A percentile compares a stretch with the other conserved stretches of the same genome.
Conservation (phyloP, 2,113 vertebrate genomes). For the Rhinichthys klamathensis region DNA sequence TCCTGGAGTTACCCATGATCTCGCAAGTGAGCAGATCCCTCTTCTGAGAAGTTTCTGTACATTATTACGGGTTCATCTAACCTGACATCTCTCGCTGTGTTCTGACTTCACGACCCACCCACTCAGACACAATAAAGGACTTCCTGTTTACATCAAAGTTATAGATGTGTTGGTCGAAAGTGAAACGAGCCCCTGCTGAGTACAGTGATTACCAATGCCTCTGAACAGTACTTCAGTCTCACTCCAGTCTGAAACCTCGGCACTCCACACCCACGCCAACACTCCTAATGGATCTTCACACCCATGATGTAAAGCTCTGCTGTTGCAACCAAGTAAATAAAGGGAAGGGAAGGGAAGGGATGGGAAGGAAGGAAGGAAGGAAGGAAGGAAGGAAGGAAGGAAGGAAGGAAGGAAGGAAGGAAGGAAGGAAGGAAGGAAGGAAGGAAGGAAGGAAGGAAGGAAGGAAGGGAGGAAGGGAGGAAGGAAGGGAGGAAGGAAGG, state of each 20-base stretch:
- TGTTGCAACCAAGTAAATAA: not conserved
- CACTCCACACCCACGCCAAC: conserved; percentile 35
- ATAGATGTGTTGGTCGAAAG: conserved; percentile 14
- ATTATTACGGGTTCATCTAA: conserved; percentile 1
- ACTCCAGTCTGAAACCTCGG: conserved; percentile 31
- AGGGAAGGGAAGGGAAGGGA: not conserved
- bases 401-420: too few species aligned
- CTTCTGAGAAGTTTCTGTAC: not conserved
- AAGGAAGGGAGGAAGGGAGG: rapidly evolving
- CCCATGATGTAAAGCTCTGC: conserved; percentile 1
- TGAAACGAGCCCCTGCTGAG: conserved; percentile 31
- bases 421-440: too few species aligned
- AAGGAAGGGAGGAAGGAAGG: too few species aligned
- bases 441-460: too few species aligned
- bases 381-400: too few species aligned
- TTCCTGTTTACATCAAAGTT: conserved; percentile 40
- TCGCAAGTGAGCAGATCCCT: not conserved
- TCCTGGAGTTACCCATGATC: not conserved
- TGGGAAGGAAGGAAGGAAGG: not conserved
- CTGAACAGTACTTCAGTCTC: conserved; percentile 12
- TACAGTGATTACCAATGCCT: not conserved
- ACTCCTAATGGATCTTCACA: conserved; percentile 29
- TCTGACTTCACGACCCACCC: conserved; percentile 23
- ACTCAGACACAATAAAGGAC: conserved; percentile 38
- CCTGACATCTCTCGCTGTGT: not conserved